A percentile compares a stretch with the other conserved stretches of the same genome.
These are phyloP conservation scores for Barypeithes pellucidus DNA, from an alignment of 2,888 invertebrate species.

Conservation along the genomic window DNA sequence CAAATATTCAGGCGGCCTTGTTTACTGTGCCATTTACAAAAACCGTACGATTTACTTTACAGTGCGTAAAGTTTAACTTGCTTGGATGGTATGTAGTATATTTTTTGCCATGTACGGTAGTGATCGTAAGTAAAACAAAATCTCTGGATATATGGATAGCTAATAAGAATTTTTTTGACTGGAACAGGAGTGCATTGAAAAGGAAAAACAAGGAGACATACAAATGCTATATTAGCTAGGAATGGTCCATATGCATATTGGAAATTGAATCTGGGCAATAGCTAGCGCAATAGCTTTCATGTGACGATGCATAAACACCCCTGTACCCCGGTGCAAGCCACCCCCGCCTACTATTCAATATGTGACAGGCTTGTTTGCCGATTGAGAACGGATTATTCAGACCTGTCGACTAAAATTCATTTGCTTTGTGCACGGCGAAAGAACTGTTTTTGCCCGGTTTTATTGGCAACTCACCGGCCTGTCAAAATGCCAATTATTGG, in stretches of 20 bases:
- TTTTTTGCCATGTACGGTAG: no score
- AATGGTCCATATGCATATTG: constrained; percentile 66
- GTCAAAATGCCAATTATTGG: constrained; percentile 63
- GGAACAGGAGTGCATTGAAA: no score
- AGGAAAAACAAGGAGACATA: not conserved
- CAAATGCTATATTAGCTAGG: not conserved
- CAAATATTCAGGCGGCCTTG: no score
- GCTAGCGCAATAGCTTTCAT: constrained; percentile 66
- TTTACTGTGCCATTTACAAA: no score
- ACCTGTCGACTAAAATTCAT: constrained; percentile 69
- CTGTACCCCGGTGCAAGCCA: constrained; percentile 55
- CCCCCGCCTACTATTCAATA: constrained; percentile 64
- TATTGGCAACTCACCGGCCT: constrained; percentile 61
- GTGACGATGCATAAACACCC: constrained; percentile 67
- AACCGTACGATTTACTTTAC: no score
- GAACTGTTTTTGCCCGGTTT: constrained; percentile 60
- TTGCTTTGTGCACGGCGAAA: constrained; percentile 61
- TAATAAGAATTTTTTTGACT: no score
- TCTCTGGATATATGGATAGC: no score
- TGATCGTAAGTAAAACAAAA: no score
- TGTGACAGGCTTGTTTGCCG: constrained; percentile 69
- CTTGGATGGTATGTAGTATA: no score
- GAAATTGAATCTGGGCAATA: constrained; percentile 71
- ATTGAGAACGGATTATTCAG: constrained; percentile 68
- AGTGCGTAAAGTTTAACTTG: no score